A percentile compares a stretch with the other conserved stretches of the same genome.
Conservation (phyloP, 2,888 invertebrate species). For the Polia nebulosa region DNA sequence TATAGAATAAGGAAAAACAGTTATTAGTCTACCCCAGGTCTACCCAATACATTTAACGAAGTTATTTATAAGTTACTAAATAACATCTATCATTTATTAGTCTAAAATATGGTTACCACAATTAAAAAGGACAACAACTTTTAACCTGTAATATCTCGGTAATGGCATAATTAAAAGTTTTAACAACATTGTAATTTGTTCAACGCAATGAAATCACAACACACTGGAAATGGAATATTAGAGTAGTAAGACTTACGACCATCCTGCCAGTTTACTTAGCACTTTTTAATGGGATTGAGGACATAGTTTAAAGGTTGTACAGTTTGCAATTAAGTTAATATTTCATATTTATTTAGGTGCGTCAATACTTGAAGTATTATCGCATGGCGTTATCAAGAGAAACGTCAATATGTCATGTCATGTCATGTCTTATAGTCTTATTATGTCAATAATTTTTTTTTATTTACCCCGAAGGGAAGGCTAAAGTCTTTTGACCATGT, state of each 20-base stretch:
- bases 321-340: conserved; percentile 5
- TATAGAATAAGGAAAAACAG: background rate
- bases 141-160: conserved; percentile 1
- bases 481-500: background rate
- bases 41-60: background rate
- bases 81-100: background rate
- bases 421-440: background rate
- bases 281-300: conserved; percentile 25
- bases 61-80: background rate
- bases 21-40: conserved; percentile 4
- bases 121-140: conserved; percentile 9
- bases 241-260: conserved; percentile 57
- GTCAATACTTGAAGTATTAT: conserved; percentile 9
- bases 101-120: conserved; percentile 11
- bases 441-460: background rate
- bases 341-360: conserved; percentile 28
- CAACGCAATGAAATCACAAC: conserved; percentile 33
- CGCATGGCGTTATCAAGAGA: conserved; percentile 21
- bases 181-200: conserved; percentile 38
- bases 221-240: background rate
- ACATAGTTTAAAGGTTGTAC: conserved; percentile 38
- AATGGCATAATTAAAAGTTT: conserved; percentile 16
- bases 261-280: conserved; percentile 48
- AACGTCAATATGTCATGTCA: conserved; percentile 12
- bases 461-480: too few relatives aligned